These are phyloP conservation scores for Cyanocitta stelleri DNA, from an alignment of 2,113 vertebrate genomes.

Conservation along the genomic window DNA sequence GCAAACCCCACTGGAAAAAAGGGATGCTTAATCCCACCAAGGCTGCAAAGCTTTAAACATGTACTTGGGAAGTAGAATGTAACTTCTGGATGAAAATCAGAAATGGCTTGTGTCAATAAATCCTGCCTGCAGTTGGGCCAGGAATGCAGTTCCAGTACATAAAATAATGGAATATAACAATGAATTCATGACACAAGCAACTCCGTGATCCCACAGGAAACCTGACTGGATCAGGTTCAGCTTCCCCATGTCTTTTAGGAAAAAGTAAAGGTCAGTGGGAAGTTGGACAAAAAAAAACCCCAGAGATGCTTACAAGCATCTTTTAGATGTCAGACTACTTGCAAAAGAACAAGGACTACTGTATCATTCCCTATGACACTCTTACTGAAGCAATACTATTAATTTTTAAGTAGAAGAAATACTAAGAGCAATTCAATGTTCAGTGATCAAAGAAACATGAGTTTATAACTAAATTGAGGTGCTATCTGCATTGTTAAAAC, in stretches of 20 bases:
- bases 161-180: not conserved
- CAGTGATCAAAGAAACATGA: not conserved
- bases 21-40: not conserved
- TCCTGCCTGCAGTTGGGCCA: rapidly evolving
- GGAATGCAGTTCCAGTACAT: not conserved
- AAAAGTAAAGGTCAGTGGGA: not conserved
- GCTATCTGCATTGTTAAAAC: not conserved
- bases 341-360: not conserved
- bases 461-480: not conserved
- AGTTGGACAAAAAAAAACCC: not conserved
- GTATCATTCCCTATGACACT: not conserved
- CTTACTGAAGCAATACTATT: not conserved
- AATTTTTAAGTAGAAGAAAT: not conserved
- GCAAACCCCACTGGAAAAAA: not conserved
- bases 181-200: not conserved
- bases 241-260: not conserved
- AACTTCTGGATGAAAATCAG: not conserved
- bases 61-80: not conserved
- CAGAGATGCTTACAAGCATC: not conserved
- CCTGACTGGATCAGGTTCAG: not conserved
- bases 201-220: not conserved
- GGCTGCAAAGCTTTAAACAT: not conserved
- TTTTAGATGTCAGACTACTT: not conserved
- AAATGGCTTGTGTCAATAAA: not conserved
- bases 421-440: not conserved